Evolutionary conservation across 2,797 vertebrate species (phyloP), one percentile per base, ranked within the genome.

Genomic region (Hippoglossus hippoglossus): DNA sequence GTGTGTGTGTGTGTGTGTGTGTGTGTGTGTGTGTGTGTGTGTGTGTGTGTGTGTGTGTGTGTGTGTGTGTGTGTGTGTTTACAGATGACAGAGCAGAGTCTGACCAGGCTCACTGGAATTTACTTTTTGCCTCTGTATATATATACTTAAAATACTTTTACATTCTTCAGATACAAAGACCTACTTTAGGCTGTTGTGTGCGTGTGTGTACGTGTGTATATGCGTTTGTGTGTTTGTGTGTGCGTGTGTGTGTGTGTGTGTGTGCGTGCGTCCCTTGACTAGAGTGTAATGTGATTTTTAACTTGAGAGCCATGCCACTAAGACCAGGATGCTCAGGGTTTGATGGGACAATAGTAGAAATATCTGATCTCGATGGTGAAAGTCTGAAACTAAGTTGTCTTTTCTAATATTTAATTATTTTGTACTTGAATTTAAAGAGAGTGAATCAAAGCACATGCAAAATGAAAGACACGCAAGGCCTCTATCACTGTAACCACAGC

Each of bases 291-390:
- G 55, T 75, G 54, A 75, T 76, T 58, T 76, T 58, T 72, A 50
- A 75, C 49, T 24, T 64, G 21, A 84, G 82, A 90, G 90, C 90
- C 89, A 90, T 88, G 84, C 69, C 64, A 75, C 51, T 52, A 53
- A 70, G 64, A 72, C 73, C 66, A 66, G 72, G 67, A 77, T 69
- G 63, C 86, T 90, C 84, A 89, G 87, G 84, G 51, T 74, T 81
- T 36, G 5, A 70, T 59, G 72, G 70, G 77, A 60, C 63, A 68
- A 63, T 71, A 51, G n/a, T 24, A 46, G 2, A 52, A 63, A 59
- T 7, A 51, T 62, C 49, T 63, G 63, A 67, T 69, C 59, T 63
- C 63, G 55, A 73, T 60, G 65, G 67, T 71, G 50, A 26, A 70
- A 74, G 53, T 10, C 24, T 28, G 60, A 77, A 73, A 63, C 61